Conservation (phyloP, 1,140 invertebrate genomes). For the Campoletis sonorensis region DNA sequence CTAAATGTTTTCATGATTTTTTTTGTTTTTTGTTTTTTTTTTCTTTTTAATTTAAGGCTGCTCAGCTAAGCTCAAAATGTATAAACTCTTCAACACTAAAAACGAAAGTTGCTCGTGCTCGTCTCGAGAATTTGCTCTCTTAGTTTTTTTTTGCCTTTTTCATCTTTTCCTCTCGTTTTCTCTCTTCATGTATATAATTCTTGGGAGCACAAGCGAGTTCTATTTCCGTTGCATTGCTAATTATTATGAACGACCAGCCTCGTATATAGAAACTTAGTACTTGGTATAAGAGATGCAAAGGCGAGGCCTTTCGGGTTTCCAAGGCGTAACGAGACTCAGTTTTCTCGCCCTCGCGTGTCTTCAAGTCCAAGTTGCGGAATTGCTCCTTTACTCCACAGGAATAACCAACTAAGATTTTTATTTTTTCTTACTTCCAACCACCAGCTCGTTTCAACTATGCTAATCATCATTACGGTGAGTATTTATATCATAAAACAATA, state of each 20-base stretch:
- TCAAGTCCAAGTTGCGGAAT: not conserved
- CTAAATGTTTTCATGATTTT: not conserved
- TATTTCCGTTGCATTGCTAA: constrained; percentile 49
- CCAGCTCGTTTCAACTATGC: no score
- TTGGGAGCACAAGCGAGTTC: constrained; percentile 30
- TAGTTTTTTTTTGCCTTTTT: no score
- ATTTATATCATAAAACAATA: no score
- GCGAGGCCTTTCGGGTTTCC: not conserved
- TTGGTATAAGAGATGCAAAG: constrained; percentile 20
- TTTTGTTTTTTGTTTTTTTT: no score
- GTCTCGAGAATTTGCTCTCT: constrained; percentile 51
- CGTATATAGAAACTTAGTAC: constrained; percentile 19
- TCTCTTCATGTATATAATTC: constrained; percentile 1
- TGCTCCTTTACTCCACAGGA: not conserved
- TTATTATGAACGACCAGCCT: constrained; percentile 49
- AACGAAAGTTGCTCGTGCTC: constrained; percentile 50
- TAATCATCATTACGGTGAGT: no score
- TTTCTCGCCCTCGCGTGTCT: constrained; percentile 7
- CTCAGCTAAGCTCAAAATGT: not conserved
- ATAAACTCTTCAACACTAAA: constrained; percentile 40
- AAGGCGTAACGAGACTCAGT: not conserved
- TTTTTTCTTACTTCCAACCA: not conserved
- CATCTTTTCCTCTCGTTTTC: constrained; percentile 11
- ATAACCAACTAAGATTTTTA: not conserved
- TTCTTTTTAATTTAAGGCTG: not conserved